These are phyloP conservation scores for Philopotamus ludificatus DNA, from an alignment of 1,140 invertebrate species.

Conservation along the genomic window DNA sequence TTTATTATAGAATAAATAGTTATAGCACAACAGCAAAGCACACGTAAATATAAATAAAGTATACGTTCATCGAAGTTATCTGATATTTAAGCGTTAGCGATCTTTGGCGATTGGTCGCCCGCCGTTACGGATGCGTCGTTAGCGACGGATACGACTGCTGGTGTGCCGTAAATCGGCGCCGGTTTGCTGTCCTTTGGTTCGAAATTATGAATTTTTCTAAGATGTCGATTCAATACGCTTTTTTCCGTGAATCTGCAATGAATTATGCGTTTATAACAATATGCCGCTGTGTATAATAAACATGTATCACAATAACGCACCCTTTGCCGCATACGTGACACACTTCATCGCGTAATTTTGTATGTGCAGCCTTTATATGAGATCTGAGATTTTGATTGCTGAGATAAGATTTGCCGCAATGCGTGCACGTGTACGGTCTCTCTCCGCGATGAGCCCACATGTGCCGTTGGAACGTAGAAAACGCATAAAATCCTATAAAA, in stretches of 20 bases:
- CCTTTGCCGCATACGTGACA: constrained; percentile 34
- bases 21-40: not conserved
- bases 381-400: constrained; percentile 30
- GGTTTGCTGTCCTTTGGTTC: constrained; percentile 32
- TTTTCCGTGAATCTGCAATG: constrained; percentile 30
- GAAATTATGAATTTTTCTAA: constrained; percentile 28
- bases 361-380: constrained; percentile 22
- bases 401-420: constrained; percentile 30
- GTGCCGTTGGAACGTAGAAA: constrained; percentile 35
- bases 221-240: constrained; percentile 34
- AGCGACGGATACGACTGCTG: not conserved
- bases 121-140: too few species aligned
- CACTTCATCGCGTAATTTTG: constrained; percentile 32
- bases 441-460: constrained; percentile 28
- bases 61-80: not conserved
- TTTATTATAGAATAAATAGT: not conserved
- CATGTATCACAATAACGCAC: constrained; percentile 8
- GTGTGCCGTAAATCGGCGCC: not conserved
- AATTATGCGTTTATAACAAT: not conserved
- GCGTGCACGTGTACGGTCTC: constrained; percentile 23
- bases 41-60: not conserved
- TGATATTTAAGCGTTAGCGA: not conserved
- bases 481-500: constrained; percentile 32
- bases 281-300: not conserved
- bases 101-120: not conserved